Evolutionary conservation across 2,113 vertebrate genomes (phyloP), one percentile per base, ranked within the genome.

Genomic region (Parotia lawesii): DNA sequence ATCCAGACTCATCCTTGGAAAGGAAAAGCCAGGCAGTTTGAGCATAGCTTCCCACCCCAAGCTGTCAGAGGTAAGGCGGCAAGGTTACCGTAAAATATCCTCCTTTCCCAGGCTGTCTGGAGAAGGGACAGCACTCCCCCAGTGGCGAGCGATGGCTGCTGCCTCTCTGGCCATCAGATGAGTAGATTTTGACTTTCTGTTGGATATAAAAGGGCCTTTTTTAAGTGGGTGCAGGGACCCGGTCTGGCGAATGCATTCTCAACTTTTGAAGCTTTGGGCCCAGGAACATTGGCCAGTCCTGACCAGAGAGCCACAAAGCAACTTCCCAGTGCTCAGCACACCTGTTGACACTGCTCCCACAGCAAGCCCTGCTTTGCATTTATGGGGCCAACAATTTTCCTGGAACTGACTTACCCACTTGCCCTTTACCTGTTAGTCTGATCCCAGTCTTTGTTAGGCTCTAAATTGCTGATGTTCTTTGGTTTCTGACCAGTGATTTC

Each of bases 401-500:
- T 28, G 44, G 20, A 58, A 29, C 19, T 47, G 69, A 62, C 29
- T 57, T 40, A 72, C 16, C 37, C 61, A 12, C 38, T 82, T 90
- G 65, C 65, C 50, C 60, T 58, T 94, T 97, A 98, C 98, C 98
- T 98, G 96, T 61, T 79, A 44, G 93, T 40, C 22, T 96, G 96
- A 44, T 98, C 98, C 97, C 97, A 97, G 31, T 97, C 97, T 94
- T 97, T 98, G 76, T 50, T n/a, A 57, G 92, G 72, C 29, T 98
- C 98, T 5, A 96, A 94, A 84, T 44, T 96, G 82, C 78, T 91
- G 67, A 95, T 53, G n/a, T 80, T 95, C 88, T 98, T 99, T 44
- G 87, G 81, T 96, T 99, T 99, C n/a, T 97, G 95, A 40, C 96
- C 97, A n/a, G 96, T 91, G 5, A 98, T 87, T 93, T 99, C 99